These are phyloP conservation scores for Cariama cristata DNA, from an alignment of 2,113 vertebrate genomes.

Conservation along the genomic window DNA sequence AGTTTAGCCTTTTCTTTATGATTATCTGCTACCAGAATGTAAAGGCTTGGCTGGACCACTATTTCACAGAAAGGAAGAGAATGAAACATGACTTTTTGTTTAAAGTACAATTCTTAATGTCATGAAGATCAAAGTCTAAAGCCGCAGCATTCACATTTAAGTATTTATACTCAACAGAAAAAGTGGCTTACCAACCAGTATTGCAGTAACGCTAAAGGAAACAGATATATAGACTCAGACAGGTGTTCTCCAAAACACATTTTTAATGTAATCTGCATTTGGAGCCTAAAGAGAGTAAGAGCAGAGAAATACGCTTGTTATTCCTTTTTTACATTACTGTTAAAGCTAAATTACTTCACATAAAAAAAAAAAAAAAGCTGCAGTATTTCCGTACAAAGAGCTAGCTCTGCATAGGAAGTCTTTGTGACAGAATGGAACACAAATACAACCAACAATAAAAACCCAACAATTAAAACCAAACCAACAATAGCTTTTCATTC, in stretches of 20 bases:
- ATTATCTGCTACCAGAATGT: neutral
- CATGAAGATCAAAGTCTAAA: neutral
- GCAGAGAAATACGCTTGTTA: constrained; percentile 31
- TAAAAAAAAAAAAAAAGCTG: constrained; percentile 57
- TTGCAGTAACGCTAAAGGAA: neutral
- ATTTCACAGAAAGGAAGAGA: neutral
- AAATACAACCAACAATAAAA: neutral
- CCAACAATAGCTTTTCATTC: neutral
- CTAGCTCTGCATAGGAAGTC: constrained; percentile 42
- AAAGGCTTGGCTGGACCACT: neutral
- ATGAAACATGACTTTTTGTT: neutral
- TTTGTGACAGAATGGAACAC: neutral
- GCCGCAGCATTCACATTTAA: neutral
- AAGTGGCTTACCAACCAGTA: neutral
- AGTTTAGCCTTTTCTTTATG: neutral
- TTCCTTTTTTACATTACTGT: constrained; percentile 41
- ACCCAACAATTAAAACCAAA: neutral
- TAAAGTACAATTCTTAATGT: neutral
- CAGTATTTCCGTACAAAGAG: neutral
- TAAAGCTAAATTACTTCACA: constrained; percentile 45
- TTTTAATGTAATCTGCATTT: constrained; percentile 60
- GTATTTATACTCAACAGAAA: neutral
- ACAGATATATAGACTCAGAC: constrained; percentile 19
- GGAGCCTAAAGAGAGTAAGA: constrained; percentile 21
- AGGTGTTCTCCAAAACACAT: constrained; percentile 55